Conservation (phyloP, 2,113 vertebrate genomes). For the Capricornis sumatraensis region DNA sequence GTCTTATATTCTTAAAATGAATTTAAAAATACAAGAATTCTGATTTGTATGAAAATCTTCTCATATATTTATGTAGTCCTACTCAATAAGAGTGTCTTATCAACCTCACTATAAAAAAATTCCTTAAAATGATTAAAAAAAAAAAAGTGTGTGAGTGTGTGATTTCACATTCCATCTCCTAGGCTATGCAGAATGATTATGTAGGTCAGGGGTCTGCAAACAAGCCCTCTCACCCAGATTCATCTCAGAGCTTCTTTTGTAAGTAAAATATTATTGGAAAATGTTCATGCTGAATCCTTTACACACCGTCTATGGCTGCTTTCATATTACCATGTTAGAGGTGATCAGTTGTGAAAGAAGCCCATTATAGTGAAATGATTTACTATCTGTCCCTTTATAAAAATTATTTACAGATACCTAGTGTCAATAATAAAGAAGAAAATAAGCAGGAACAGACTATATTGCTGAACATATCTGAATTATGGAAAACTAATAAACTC, state of each 20-base stretch:
- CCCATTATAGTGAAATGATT: not conserved
- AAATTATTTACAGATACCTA: not conserved
- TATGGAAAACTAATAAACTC: not conserved
- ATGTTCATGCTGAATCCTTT: not conserved
- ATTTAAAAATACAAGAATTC: not conserved
- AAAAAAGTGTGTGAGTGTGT: rapidly evolving
- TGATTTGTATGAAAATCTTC: not conserved
- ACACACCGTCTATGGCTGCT: not conserved
- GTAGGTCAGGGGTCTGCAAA: not conserved
- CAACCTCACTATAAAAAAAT: not conserved
- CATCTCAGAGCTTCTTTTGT: not conserved
- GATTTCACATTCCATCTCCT: not conserved
- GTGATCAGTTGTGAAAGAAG: not conserved
- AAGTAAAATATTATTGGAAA: not conserved
- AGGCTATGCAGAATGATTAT: not conserved
- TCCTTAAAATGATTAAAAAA: not conserved
- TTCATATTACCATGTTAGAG: not conserved
- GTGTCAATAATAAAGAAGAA: not conserved
- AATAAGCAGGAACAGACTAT: not conserved
- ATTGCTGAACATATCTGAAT: not conserved
- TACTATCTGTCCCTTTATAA: not conserved
- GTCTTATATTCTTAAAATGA: not conserved
- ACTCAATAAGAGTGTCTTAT: not conserved
- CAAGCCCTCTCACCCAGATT: rapidly evolving
- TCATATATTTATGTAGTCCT: not conserved